Percentiles rank a stretch among this genome's conserved stretches.
phyloP scores from a whole-genome alignment of 2,888 invertebrate species.

The Stegana nigrithorax region DNA sequence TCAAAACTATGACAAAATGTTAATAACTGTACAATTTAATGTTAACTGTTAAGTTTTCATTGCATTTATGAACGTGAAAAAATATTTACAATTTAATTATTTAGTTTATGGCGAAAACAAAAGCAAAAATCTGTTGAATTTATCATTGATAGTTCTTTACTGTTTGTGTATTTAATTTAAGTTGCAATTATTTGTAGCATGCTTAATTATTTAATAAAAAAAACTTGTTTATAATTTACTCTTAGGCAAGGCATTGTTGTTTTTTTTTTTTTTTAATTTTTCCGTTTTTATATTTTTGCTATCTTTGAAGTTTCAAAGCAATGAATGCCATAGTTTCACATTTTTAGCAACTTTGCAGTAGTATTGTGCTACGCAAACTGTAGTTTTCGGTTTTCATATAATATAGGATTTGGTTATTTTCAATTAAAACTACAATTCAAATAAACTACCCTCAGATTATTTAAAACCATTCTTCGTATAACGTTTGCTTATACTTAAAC shows the following conservation, averaged over 20 bases:
- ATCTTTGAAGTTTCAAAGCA: constrained; percentile 10
- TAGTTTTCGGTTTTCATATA: not conserved
- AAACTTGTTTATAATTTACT: not conserved
- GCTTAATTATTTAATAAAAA: constrained; percentile 3
- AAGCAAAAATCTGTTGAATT: constrained; percentile 28
- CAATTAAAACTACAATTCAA: no score
- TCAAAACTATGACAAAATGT: constrained; percentile 8
- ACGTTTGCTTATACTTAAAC: no score
- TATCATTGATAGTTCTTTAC: constrained; percentile 22
- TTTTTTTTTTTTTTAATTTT: constrained; percentile 16
- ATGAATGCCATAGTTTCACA: no score
- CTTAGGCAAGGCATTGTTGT: not conserved
- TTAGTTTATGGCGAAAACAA: not conserved
- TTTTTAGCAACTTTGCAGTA: not conserved
- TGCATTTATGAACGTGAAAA: constrained; percentile 8
- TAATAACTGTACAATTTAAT: constrained; percentile 22
- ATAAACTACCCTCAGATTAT: no score
- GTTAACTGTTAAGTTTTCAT: constrained; percentile 30
- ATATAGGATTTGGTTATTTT: no score
- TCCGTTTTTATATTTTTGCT: constrained; percentile 10
- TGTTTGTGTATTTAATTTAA: not conserved
- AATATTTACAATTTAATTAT: not conserved
- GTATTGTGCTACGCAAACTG: constrained; percentile 5
- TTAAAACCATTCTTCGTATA: no score
- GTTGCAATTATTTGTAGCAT: not conserved